These are phyloP conservation scores for Idris sp. DNA, from an alignment of 1,140 invertebrate genomes.

Conservation along the genomic window DNA sequence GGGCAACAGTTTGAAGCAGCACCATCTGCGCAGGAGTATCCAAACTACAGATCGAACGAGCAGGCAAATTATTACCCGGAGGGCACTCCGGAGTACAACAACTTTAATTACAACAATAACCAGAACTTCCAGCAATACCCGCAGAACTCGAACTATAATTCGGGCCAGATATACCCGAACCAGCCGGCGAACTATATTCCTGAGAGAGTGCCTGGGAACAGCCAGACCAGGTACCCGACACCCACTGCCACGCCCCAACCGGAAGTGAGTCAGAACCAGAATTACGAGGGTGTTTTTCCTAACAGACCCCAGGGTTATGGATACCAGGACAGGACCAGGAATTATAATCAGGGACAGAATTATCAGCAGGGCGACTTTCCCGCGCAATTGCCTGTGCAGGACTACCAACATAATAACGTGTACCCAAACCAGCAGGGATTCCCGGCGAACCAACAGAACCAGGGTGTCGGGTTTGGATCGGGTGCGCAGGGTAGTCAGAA, in stretches of 20 bases:
- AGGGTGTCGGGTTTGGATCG: constrained; percentile 39
- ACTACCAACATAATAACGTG: constrained; percentile 61
- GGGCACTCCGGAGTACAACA: constrained; percentile 66
- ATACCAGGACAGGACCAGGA: constrained; percentile 68
- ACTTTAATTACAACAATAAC: constrained; percentile 72
- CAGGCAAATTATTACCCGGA: constrained; percentile 71
- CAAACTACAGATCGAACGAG: constrained; percentile 70
- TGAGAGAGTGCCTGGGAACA: constrained; percentile 55
- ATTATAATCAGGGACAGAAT: constrained; percentile 67
- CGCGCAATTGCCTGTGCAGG: constrained; percentile 65
- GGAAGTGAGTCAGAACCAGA: constrained; percentile 67
- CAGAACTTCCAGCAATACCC: constrained; percentile 70
- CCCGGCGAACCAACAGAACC: constrained; percentile 63
- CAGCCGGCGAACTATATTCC: constrained; percentile 66
- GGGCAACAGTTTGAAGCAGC: too few species aligned
- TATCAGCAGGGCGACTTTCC: constrained; percentile 69
- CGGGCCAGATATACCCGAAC: constrained; percentile 64
- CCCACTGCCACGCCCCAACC: neutral
- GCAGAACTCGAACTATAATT: constrained; percentile 65
- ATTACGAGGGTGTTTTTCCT: constrained; percentile 71
- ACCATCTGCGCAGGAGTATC: constrained; percentile 62
- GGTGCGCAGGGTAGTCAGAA: too few species aligned
- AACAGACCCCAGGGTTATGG: constrained; percentile 65
- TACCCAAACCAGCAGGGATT: constrained; percentile 71
- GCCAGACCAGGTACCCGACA: constrained; percentile 62